Percentiles rank a stretch among this genome's conserved stretches.
Evolutionary conservation across 2,113 vertebrate species (phyloP).

Genomic region (Poicephalus gulielmi): DNA sequence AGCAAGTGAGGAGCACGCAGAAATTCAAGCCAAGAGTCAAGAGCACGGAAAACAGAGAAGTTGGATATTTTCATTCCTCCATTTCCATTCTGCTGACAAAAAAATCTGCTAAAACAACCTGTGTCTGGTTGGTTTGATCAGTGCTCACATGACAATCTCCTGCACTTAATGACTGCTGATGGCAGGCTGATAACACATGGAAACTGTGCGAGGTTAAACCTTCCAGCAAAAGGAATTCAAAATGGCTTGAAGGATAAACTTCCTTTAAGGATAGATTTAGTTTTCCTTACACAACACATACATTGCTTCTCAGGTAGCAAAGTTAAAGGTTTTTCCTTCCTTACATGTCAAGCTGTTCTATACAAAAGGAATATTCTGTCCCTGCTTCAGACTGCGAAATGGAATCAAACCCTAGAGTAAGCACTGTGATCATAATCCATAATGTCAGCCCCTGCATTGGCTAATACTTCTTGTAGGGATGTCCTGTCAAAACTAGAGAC

Average conservation of each 20-base stretch:
- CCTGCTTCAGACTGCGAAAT: background rate
- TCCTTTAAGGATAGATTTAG: background rate
- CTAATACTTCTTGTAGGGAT: background rate
- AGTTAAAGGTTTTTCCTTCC: background rate
- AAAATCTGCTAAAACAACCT: background rate
- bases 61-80: background rate
- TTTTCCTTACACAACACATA: background rate
- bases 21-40: background rate
- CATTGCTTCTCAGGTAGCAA: background rate
- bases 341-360: background rate
- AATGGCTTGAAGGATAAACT: background rate
- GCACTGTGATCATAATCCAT: background rate
- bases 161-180: slow-evolving; percentile 33
- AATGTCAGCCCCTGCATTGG: background rate
- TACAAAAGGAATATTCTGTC: background rate
- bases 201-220: background rate
- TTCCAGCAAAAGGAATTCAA: background rate
- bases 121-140: background rate
- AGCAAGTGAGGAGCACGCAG: background rate
- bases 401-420: background rate
- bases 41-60: background rate
- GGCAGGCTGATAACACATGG: background rate
- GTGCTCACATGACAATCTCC: background rate
- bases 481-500: background rate
- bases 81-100: background rate